Evolutionary conservation across 1,140 invertebrate species (phyloP).

Genomic region (Diploscapter pachys): DNA sequence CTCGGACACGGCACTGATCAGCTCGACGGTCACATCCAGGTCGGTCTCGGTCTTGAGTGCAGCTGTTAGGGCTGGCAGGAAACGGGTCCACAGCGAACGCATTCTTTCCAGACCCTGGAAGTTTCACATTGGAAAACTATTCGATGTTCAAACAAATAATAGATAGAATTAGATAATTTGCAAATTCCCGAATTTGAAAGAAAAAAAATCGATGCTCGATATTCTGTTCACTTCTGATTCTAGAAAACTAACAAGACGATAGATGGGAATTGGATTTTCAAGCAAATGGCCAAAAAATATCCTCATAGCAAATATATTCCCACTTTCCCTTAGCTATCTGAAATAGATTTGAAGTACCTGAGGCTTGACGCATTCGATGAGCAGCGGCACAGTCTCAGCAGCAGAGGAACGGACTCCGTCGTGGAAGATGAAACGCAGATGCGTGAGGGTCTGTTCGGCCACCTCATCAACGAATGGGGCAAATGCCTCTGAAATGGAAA

Average conservation of each 20-base stretch:
- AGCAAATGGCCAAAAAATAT: too few species aligned
- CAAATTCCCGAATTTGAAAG: too few species aligned
- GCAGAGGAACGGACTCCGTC: slow-evolving; percentile 74
- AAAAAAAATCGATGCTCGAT: too few species aligned
- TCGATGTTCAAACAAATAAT: too few species aligned
- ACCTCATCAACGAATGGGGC: slow-evolving; percentile 89
- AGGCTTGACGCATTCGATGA: slow-evolving; percentile 85
- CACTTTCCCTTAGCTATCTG: too few species aligned
- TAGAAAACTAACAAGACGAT: too few species aligned
- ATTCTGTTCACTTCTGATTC: too few species aligned
- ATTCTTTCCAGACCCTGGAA: slow-evolving; percentile 14
- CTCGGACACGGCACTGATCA: slow-evolving; percentile 80
- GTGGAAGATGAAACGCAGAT: slow-evolving; percentile 98
- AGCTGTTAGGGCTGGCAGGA: slow-evolving; percentile 16
- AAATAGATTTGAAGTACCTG: slow-evolving; percentile 65
- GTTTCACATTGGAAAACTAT: too few species aligned
- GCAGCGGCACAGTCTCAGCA: slow-evolving; percentile 86
- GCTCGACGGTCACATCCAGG: slow-evolving; percentile 81
- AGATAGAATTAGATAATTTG: too few species aligned
- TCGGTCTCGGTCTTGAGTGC: slow-evolving; percentile 67
- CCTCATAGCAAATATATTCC: too few species aligned
- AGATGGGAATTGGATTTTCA: too few species aligned
- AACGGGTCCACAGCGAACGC: slow-evolving; percentile 25
- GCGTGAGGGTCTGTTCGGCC: slow-evolving; percentile 87
- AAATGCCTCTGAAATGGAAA: slow-evolving; percentile 70